A percentile compares a stretch with the other conserved stretches of the same genome.
Evolutionary conservation across 2,113 vertebrate genomes (phyloP).

Genomic region (Sturnus vulgaris): DNA sequence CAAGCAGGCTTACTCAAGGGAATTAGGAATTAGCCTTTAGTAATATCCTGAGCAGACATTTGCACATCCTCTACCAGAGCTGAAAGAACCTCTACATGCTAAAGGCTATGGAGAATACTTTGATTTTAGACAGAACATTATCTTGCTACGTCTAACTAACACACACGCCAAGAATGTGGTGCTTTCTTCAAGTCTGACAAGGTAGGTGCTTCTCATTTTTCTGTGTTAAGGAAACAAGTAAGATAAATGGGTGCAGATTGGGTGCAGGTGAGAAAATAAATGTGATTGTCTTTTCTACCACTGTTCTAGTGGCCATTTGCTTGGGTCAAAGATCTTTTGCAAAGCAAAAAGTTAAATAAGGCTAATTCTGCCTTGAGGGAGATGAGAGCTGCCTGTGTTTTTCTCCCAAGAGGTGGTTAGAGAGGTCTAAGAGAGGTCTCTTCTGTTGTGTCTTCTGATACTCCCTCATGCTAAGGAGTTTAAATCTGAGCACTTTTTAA

Average conservation of each 20-base stretch:
- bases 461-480: neutral
- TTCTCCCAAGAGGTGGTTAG: neutral
- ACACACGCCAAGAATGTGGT: neutral
- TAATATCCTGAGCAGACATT: conserved; percentile 38
- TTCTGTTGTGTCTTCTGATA: neutral
- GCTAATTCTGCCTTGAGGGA: neutral
- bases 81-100: conserved; percentile 18
- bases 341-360: neutral
- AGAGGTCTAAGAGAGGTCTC: neutral
- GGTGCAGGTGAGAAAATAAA: neutral
- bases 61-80: conserved; percentile 26
- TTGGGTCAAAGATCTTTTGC: neutral
- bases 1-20: conserved; percentile 61
- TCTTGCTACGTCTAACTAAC: neutral
- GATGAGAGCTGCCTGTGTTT: neutral
- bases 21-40: conserved; percentile 69
- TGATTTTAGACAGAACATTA: neutral
- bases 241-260: neutral
- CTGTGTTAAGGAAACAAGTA: neutral
- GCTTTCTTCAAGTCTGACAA: conserved; percentile 27
- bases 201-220: conserved; percentile 37
- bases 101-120: neutral
- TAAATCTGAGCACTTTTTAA: neutral
- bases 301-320: neutral
- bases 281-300: fast-evolving